Percentiles rank a stretch among this genome's conserved stretches.
These are phyloP conservation scores for Adrianichthys oophorus DNA, from an alignment of 2,797 vertebrate genomes.

Conservation along the genomic window DNA sequence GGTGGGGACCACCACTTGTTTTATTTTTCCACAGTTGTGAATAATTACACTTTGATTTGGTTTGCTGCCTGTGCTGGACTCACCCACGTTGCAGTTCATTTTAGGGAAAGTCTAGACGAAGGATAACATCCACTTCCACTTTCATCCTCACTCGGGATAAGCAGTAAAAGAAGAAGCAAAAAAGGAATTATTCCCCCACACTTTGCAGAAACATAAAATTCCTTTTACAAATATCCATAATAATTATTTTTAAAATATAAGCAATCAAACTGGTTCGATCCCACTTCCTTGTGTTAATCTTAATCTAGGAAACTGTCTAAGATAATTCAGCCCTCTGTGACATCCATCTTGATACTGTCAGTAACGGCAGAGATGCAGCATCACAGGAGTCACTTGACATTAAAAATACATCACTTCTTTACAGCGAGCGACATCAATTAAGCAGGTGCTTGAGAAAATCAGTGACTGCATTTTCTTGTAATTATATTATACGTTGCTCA, in stretches of 20 bases:
- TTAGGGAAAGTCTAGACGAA: constrained; percentile 45
- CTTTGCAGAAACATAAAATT: constrained; percentile 4
- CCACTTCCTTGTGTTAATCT: constrained; percentile 5
- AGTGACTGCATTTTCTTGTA: constrained; percentile 1
- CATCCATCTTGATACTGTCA: constrained; percentile 40
- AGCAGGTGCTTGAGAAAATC: constrained; percentile 13
- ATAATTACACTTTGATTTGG: constrained; percentile 20
- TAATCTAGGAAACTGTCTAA: constrained; percentile 23
- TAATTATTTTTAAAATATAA: not conserved
- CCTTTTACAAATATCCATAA: constrained; percentile 22
- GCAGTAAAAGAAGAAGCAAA: constrained; percentile 15
- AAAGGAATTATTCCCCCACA: constrained; percentile 33
- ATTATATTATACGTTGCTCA: constrained; percentile 2
- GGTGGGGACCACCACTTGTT: constrained; percentile 9
- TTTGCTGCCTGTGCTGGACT: constrained; percentile 8
- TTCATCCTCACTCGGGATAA: constrained; percentile 29
- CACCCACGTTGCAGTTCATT: constrained; percentile 14
- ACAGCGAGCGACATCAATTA: constrained; percentile 1
- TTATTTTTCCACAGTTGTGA: constrained; percentile 24
- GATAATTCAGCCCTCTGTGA: constrained; percentile 34
- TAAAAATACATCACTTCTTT: constrained; percentile 9
- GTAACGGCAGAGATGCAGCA: constrained; percentile 22
- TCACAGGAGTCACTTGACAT: constrained; percentile 17
- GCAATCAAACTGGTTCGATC: too few species aligned
- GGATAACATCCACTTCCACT: constrained; percentile 41